Base-by-base conservation (phyloP, 1,140 invertebrate genomes). In the Metopolophium dirhodum region DNA sequence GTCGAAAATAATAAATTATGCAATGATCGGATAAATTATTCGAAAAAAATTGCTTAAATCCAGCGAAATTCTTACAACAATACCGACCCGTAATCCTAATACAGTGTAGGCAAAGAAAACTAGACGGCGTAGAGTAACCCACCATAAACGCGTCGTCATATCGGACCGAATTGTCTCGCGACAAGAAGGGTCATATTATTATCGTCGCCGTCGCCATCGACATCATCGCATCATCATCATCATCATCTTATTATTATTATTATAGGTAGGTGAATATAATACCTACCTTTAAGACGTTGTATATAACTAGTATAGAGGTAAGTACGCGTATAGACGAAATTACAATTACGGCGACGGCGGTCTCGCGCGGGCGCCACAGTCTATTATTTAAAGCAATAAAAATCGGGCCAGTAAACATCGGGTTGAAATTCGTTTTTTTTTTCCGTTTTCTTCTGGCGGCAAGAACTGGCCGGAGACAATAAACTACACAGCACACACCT, bases 361-460 rank as follows among this genome's bases (percentile, higher is more conserved):
- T 61, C 23, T 35, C 20, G 22, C 20, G 23, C 9, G 23, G 88
- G 88, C 88, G 88, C 88, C 61, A 92, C 11, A 49, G 82, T 93
- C 91, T 93, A 93, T 93, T 93, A 93, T 93, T 93, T 93, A 93
- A 93, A 93, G 91, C 91, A 93, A 93, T 93, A 93, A 93, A 91
- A 93, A 93, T 85, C 82, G 18, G 41, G 54, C 82, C 91, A 68
- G n/a, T 93, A 57, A 93, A 35, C 85, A 93, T 93, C 85, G 35
- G 91, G 91, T 93, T 92, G 54, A 90, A 68, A 57, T 89, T 77
- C 61, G 61, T 77, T 68, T 68, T 68, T 51, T 51, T 89, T 89
- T 45, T 68, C 41, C 22, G 86, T 88, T 18, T 54, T 54, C 49
- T 57, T 89, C 22, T 51, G 35, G n/a, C 49, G 88, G 88, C 88